Conservation (phyloP, 2,888 invertebrate genomes). For the Drosophila phalerata region DNA sequence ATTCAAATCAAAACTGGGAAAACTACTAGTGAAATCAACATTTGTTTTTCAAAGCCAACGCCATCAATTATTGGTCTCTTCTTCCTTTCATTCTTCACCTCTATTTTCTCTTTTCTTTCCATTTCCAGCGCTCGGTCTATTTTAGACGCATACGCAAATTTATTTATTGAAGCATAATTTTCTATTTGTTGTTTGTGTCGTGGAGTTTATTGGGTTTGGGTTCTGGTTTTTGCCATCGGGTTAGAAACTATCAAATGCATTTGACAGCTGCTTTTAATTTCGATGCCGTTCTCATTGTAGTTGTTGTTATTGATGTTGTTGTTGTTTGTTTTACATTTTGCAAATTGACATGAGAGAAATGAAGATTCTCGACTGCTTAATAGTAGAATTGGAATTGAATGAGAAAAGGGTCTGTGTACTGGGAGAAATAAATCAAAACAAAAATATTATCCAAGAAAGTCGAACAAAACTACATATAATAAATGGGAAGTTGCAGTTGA, state of each 20-base stretch:
- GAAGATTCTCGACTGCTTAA: conserved; percentile 1
- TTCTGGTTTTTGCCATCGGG: conserved; percentile 23
- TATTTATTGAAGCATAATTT: conserved; percentile 80
- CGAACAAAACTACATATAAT: not conserved
- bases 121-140: not conserved
- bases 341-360: conserved; percentile 1
- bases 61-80: conserved; percentile 9
- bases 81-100: not conserved
- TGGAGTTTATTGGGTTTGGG: not conserved
- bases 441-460: not conserved
- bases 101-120: not conserved
- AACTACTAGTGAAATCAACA: conserved; percentile 65
- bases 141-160: conserved; percentile 45
- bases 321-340: conserved; percentile 19
- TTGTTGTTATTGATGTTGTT: conserved; percentile 17
- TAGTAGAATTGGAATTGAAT: not conserved
- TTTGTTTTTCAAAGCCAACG: conserved; percentile 45
- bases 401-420: not conserved
- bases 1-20: conserved; percentile 60
- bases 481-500: not conserved
- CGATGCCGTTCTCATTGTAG: conserved; percentile 21
- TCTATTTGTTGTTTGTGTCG: conserved; percentile 53
- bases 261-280: conserved; percentile 74
- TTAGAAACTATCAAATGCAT: conserved; percentile 73
- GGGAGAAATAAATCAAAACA: not conserved